These are phyloP conservation scores for Recurvirostra avosetta DNA, from an alignment of 2,113 vertebrate species.

Conservation along the genomic window DNA sequence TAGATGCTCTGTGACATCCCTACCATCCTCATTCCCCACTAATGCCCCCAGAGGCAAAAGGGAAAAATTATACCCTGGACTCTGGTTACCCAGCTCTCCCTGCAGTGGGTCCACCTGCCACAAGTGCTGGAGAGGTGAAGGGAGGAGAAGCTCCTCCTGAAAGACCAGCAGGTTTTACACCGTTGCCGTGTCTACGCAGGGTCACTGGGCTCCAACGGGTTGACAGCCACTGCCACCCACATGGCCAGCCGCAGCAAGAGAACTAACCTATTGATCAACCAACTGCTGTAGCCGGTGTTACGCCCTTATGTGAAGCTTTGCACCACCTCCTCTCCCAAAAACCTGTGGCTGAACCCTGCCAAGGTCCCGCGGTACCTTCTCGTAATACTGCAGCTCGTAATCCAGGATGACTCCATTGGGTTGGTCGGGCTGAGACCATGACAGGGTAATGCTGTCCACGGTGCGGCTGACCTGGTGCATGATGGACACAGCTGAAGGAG, in stretches of 20 bases:
- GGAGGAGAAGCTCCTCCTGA: not conserved
- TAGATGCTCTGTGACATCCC: not conserved
- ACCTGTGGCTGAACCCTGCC: not conserved
- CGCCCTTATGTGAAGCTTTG: accelerated
- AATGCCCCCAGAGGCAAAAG: accelerated
- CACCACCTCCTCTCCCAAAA: not conserved
- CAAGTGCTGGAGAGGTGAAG: not conserved
- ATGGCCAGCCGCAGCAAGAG: not conserved
- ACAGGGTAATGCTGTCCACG: slow-evolving; percentile 89
- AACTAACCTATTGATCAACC: not conserved
- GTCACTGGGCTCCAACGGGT: not conserved
- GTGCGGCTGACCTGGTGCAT: slow-evolving; percentile 94
- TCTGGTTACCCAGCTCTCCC: not conserved
- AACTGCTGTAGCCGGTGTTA: accelerated
- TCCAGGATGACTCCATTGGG: slow-evolving; percentile 95
- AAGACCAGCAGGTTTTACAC: not conserved
- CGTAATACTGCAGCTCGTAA: slow-evolving; percentile 93
- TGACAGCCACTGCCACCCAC: not conserved
- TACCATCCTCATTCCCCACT: not conserved
- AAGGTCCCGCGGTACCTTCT: slow-evolving; percentile 81
- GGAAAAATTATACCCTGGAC: not conserved
- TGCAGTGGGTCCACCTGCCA: not conserved
- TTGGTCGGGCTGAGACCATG: slow-evolving; percentile 95
- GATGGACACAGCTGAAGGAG: slow-evolving; percentile 91
- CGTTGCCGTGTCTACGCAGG: not conserved